Percentiles rank a stretch among this genome's conserved stretches.
phyloP scores from a whole-genome alignment of 2,888 invertebrate species.

The Sphecodes monilicornis region DNA sequence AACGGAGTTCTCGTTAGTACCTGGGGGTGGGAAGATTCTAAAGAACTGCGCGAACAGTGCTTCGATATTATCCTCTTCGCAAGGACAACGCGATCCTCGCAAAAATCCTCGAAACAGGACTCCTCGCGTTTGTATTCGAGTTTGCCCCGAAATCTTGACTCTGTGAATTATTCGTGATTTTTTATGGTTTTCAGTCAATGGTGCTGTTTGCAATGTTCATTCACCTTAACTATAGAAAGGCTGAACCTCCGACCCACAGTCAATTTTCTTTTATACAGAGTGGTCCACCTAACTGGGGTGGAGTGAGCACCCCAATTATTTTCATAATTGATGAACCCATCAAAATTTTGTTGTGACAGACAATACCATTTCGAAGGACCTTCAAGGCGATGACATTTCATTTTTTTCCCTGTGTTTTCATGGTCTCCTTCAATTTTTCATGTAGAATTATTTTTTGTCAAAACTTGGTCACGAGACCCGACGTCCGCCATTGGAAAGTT shows the following conservation, averaged over 20 bases:
- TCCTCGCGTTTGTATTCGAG: not conserved
- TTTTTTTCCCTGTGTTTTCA: not conserved
- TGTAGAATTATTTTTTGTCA: not conserved
- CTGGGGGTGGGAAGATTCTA: constrained; percentile 41
- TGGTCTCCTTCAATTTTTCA: not conserved
- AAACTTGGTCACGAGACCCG: not conserved
- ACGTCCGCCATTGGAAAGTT: not conserved
- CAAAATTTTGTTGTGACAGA: too few relatives aligned
- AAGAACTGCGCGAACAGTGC: constrained; percentile 67
- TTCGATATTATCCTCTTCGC: constrained; percentile 70
- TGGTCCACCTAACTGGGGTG: too few relatives aligned
- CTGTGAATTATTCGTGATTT: not conserved
- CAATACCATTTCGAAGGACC: too few relatives aligned
- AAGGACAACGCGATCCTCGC: constrained; percentile 57
- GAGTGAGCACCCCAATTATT: too few relatives aligned
- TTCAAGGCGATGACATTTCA: not conserved
- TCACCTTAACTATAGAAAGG: too few relatives aligned
- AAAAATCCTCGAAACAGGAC: constrained; percentile 11
- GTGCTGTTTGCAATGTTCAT: not conserved
- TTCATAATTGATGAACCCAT: too few relatives aligned
- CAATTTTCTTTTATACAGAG: too few relatives aligned
- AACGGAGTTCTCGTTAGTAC: not conserved
- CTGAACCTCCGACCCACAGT: too few relatives aligned
- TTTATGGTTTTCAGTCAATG: not conserved
- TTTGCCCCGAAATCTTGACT: not conserved